Conservation (phyloP, 2,888 invertebrate genomes). For the Deilephila elpenor region DNA sequence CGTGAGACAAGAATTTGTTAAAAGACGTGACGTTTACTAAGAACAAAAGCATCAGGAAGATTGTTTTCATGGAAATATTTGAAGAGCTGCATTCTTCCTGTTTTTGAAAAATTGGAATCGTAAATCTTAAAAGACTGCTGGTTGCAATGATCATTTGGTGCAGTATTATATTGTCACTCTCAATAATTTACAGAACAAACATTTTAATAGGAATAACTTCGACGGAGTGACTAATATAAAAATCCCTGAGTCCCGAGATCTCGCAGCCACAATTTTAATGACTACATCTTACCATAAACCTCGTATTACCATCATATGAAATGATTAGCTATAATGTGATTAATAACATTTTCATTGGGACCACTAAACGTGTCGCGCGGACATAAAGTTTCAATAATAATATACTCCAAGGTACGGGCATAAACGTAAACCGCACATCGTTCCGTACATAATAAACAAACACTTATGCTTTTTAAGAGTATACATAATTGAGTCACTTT, state of each 20-base stretch:
- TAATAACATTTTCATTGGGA: conserved; percentile 43
- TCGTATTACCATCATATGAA: background rate
- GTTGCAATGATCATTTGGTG: no score
- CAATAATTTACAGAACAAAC: no score
- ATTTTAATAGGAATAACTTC: no score
- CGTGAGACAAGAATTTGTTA: background rate
- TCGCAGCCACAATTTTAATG: background rate
- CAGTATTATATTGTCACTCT: no score
- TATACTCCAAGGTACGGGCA: conserved; percentile 36
- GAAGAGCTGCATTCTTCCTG: no score
- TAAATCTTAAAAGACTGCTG: no score
- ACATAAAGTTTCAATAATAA: conserved; percentile 43
- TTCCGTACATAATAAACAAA: conserved; percentile 60
- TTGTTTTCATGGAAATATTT: no score
- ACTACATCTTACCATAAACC: background rate
- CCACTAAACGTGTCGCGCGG: conserved; percentile 42
- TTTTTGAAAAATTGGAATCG: no score
- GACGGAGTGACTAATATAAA: no score
- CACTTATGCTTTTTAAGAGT: conserved; percentile 41
- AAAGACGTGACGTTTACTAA: background rate
- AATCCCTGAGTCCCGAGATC: background rate
- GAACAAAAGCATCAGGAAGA: no score
- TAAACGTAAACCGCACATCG: conserved; percentile 47
- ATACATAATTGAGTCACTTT: background rate
- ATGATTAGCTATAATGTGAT: conserved; percentile 32